These are phyloP conservation scores for Mesopsocus fuscifrons DNA, from an alignment of 2,888 invertebrate genomes.

Conservation along the genomic window DNA sequence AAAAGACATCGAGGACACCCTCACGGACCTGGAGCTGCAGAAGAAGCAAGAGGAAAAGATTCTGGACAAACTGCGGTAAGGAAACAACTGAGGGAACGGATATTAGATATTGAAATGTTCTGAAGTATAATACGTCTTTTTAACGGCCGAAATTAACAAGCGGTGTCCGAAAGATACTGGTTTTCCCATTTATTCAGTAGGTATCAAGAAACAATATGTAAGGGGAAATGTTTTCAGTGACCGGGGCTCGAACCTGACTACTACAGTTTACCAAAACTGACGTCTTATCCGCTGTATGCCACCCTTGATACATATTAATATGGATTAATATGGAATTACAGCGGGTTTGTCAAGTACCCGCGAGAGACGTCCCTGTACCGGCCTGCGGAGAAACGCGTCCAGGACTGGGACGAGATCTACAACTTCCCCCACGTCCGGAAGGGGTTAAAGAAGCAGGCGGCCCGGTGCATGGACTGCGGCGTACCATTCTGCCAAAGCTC, in stretches of 20 bases:
- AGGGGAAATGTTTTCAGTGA: too few relatives aligned
- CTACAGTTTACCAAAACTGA: too few relatives aligned
- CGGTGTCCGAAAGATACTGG: too few relatives aligned
- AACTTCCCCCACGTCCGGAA: constrained; percentile 68
- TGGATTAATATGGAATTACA: too few relatives aligned
- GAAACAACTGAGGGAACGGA: too few relatives aligned
- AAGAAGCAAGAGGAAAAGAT: constrained; percentile 65
- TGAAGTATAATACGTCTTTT: too few relatives aligned
- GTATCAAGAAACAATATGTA: too few relatives aligned
- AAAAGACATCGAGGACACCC: constrained; percentile 75
- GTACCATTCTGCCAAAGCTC: constrained; percentile 94
- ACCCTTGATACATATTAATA: too few relatives aligned
- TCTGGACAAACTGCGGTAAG: constrained; percentile 54
- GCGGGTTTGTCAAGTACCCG: constrained; percentile 92
- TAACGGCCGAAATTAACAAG: too few relatives aligned
- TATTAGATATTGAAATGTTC: too few relatives aligned
- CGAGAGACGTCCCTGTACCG: constrained; percentile 77
- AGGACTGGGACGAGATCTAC: constrained; percentile 97
- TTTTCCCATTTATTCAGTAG: neutral
- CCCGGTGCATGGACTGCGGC: constrained; percentile 97
- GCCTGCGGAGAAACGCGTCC: constrained; percentile 59
- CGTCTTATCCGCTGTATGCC: too few relatives aligned
- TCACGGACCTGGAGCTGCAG: constrained; percentile 55
- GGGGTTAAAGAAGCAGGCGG: constrained; percentile 78
- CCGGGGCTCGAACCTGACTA: too few relatives aligned